Evolutionary conservation across 2,113 vertebrate species (phyloP).

Genomic region (Bolborhynchus lineola): DNA sequence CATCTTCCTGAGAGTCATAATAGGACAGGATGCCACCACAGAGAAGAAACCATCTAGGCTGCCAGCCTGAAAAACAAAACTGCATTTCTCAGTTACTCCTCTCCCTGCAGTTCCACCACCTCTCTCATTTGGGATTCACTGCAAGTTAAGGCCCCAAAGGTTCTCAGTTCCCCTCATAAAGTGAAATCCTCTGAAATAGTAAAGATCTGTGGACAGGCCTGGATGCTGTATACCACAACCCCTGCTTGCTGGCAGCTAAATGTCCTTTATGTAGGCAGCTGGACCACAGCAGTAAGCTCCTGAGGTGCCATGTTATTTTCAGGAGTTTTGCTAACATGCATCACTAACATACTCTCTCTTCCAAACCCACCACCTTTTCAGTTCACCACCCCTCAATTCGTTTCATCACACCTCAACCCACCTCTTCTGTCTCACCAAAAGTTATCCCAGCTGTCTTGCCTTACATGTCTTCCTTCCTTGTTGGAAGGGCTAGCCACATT

Average conservation of each 20-base stretch:
- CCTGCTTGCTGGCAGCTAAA: neutral
- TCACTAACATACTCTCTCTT: neutral
- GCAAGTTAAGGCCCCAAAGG: neutral
- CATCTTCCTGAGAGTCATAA: slow-evolving; percentile 96
- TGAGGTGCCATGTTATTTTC: neutral
- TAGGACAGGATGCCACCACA: slow-evolving; percentile 93
- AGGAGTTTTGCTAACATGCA: neutral
- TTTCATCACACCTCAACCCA: neutral
- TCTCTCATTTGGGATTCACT: neutral
- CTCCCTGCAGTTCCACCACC: neutral
- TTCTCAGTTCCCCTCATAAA: neutral
- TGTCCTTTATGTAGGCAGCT: neutral
- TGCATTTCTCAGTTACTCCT: neutral
- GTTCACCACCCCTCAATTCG: neutral
- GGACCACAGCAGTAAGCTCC: neutral
- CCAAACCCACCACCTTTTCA: neutral
- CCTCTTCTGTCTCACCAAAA: neutral
- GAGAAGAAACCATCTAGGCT: slow-evolving; percentile 98
- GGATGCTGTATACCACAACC: neutral
- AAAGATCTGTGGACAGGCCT: neutral
- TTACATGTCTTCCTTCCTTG: neutral
- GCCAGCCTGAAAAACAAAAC: slow-evolving; percentile 85
- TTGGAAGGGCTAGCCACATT: neutral
- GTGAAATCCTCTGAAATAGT: neutral
- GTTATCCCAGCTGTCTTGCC: neutral